Evolutionary conservation across 1,140 invertebrate species (phyloP).

Genomic region (Colletes gigas): DNA sequence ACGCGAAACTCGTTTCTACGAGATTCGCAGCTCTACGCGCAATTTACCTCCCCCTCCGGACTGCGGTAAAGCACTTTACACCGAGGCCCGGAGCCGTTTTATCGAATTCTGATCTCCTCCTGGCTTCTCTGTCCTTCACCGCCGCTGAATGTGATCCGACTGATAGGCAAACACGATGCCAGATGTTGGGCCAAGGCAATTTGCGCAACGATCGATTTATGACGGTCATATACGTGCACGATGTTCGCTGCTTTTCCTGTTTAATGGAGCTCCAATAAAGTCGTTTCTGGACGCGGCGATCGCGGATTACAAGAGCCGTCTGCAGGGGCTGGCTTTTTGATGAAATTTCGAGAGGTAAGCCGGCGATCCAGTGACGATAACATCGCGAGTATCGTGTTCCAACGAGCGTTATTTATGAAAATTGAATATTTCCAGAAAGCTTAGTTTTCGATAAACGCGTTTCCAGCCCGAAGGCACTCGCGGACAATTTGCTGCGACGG

Average conservation of each 20-base stretch:
- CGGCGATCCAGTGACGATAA: neutral
- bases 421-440: constrained; percentile 2
- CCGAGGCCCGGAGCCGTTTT: constrained; percentile 56
- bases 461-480: too few relatives aligned
- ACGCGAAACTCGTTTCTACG: constrained; percentile 53
- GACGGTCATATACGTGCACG: constrained; percentile 50
- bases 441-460: neutral
- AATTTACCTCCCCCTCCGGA: constrained; percentile 32
- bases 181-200: constrained; percentile 69
- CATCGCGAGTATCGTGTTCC: neutral
- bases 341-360: constrained; percentile 16
- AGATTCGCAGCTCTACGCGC: constrained; percentile 19
- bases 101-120: constrained; percentile 68
- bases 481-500: neutral
- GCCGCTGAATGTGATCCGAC: constrained; percentile 65
- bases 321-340: neutral
- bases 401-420: constrained; percentile 16
- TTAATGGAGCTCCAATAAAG: constrained; percentile 66
- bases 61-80: constrained; percentile 51
- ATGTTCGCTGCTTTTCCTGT: constrained; percentile 41
- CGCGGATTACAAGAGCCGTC: constrained; percentile 37
- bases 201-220: constrained; percentile 70
- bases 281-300: constrained; percentile 52
- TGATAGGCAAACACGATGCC: constrained; percentile 69
- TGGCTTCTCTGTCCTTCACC: constrained; percentile 54